These are phyloP conservation scores for Sander lucioperca DNA, from an alignment of 2,113 vertebrate genomes.

Conservation along the genomic window DNA sequence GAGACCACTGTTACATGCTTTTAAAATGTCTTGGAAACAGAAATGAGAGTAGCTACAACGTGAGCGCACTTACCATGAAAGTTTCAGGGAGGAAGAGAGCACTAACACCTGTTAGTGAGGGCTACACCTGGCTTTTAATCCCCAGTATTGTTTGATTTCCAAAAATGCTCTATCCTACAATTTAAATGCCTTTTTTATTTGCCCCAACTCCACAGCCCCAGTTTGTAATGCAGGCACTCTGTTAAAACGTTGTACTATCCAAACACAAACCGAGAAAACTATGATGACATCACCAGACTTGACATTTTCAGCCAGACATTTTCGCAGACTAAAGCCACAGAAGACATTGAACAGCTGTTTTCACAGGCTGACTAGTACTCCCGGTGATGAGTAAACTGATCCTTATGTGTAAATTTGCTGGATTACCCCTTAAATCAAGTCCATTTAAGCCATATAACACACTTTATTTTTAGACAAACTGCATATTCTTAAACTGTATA, in stretches of 20 bases:
- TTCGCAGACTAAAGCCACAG: background rate
- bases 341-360: background rate
- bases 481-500: background rate
- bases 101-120: slow-evolving; percentile 18
- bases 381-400: slow-evolving; percentile 19
- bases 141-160: background rate
- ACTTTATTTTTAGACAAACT: background rate
- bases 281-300: background rate
- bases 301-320: slow-evolving; percentile 3
- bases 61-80: background rate
- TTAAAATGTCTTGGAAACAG: slow-evolving; percentile 18
- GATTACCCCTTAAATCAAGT: background rate
- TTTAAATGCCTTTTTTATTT: background rate
- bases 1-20: background rate
- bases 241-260: background rate
- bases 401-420: background rate
- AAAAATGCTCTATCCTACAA: rapidly evolving
- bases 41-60: slow-evolving; percentile 29
- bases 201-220: too few species aligned
- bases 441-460: background rate
- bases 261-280: background rate
- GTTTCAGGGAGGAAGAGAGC: slow-evolving; percentile 25
- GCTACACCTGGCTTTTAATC: too few species aligned
- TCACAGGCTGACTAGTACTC: background rate
- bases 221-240: background rate